Evolutionary conservation across 2,888 invertebrate genomes (phyloP), one percentile per base, ranked within the genome.

Genomic region (Synergus japonicus): DNA sequence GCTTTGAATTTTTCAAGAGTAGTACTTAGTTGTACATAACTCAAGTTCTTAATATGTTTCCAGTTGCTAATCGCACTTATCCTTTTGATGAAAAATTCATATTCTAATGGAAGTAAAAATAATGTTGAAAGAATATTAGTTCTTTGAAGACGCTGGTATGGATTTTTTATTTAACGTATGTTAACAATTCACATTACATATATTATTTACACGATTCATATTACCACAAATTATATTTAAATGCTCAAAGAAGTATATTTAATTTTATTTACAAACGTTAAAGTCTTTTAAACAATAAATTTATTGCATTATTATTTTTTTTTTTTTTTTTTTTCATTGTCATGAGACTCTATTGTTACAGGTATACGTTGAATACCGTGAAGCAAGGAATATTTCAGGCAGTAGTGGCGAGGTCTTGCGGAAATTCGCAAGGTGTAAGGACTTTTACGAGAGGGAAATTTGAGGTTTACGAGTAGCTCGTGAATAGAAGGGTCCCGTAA

Each of bases 401-500:
- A 37, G 29, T 58, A 58, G 58, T 58, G 18, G 3, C 18, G 9
- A 4, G 65, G 29, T n/a, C 54, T 60, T n/a, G 46, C 22, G 66
- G n/a, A 66, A 63, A 76, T 76, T 66, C 77, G 69, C 76, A 58
- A 58, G 58, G 58, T 58, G 46, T 76, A 79, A 78, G 69, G 63
- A 76, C 69, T 78, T 81, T 78, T 69, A 79, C 76, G 79, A 63
- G 64, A 60, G 65, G 63, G 76, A 82, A 82, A 80, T 82, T 77
- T 79, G 79, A 78, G 79, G 77, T 79, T 81, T 77, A 76, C 79
- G 81, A 77, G 63, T 64, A 44, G 60, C 76, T 60, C 49, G 76
- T 78, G 77, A 79, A 77, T 73, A 65, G 64, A 73, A 60, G 44
- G 58, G 18, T 67, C 69, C 69, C 69, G 69, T 69, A 69, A 49